Conservation (phyloP, 2,888 invertebrate genomes). For the Camptogramma bilineatum region DNA sequence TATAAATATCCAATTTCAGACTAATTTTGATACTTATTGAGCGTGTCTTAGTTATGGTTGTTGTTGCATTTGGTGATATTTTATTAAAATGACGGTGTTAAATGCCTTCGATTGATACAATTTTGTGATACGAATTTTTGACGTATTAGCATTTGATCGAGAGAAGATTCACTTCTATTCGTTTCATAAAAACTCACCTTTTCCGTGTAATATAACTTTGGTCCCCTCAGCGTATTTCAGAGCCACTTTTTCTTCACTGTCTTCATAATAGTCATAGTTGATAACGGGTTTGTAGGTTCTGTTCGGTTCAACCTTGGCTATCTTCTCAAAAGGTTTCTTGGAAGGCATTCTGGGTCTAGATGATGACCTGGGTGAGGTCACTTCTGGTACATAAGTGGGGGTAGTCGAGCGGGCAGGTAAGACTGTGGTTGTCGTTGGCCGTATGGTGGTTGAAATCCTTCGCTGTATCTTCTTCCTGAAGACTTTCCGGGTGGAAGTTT, state of each 20-base stretch:
- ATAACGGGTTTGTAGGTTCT: constrained; percentile 65
- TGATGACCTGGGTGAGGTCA: constrained; percentile 20
- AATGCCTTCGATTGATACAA: background rate
- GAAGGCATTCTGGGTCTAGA: constrained; percentile 46
- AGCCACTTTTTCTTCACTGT: constrained; percentile 84
- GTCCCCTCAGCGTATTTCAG: constrained; percentile 77
- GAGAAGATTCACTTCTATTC: background rate
- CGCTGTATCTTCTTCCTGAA: constrained; percentile 69
- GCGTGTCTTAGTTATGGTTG: background rate
- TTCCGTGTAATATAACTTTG: constrained; percentile 84
- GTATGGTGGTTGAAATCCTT: constrained; percentile 68
- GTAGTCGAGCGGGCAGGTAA: constrained; percentile 27
- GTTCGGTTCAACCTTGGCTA: constrained; percentile 53
- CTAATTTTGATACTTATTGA: background rate
- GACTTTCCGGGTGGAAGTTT: constrained; percentile 59
- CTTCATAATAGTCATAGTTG: constrained; percentile 90
- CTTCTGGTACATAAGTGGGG: constrained; percentile 41
- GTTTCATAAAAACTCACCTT: constrained; percentile 63
- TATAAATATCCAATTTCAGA: background rate
- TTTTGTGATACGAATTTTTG: background rate
- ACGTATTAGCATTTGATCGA: background rate
- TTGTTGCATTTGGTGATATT: background rate
- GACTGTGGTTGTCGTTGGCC: constrained; percentile 51
- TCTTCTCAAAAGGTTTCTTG: constrained; percentile 67
- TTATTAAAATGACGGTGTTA: background rate